phyloP scores from a whole-genome alignment of 2,888 invertebrate genomes.

The Mystacides longicornis region DNA sequence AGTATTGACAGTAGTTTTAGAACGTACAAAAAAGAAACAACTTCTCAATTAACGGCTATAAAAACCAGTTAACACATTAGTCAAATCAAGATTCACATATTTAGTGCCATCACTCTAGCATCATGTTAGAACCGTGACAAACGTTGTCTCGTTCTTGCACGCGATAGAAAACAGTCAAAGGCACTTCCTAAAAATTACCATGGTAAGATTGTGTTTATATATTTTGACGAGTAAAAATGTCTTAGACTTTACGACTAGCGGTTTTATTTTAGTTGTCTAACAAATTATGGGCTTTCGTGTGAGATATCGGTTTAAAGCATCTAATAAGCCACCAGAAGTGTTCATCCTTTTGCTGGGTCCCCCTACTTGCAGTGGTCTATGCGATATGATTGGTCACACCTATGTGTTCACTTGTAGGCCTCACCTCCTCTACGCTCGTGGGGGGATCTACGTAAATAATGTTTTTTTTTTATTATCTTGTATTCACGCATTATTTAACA shows the following conservation, averaged over 20 bases:
- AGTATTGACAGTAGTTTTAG: too few species aligned
- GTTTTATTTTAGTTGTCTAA: neutral
- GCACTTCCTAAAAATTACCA: neutral
- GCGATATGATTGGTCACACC: constrained; percentile 20
- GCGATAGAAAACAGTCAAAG: neutral
- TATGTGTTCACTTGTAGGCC: constrained; percentile 22
- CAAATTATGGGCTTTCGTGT: neutral
- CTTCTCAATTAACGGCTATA: too few species aligned
- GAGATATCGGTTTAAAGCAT: neutral
- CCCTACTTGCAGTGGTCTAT: constrained; percentile 18
- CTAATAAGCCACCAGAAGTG: constrained; percentile 17
- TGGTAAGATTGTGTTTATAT: neutral
- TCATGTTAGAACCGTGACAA: constrained; percentile 8
- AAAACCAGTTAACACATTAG: too few species aligned
- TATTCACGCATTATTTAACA: neutral
- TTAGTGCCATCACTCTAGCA: constrained; percentile 14
- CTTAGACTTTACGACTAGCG: neutral
- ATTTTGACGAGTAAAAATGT: too few species aligned
- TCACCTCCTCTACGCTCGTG: constrained; percentile 13
- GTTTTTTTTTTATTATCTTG: neutral
- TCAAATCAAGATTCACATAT: too few species aligned
- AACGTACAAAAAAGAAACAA: too few species aligned
- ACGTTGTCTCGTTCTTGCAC: neutral
- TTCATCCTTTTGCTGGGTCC: constrained; percentile 15
- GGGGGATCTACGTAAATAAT: constrained; percentile 15